Evolutionary conservation across 2,888 invertebrate genomes (phyloP), one percentile per base, ranked within the genome.

Genomic region (Drosophila subsilvestris): DNA sequence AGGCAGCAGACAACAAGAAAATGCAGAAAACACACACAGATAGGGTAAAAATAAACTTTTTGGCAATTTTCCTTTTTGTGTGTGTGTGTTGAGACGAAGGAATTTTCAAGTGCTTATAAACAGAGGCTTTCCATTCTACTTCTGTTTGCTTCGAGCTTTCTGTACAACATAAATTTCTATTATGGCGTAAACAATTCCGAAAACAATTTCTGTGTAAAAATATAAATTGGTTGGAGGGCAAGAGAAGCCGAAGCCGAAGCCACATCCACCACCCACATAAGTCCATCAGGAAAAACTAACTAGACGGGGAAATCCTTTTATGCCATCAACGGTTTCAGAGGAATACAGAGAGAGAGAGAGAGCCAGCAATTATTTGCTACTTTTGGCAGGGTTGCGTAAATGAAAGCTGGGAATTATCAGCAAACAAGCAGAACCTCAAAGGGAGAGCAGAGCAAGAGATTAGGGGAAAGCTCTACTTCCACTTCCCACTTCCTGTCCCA

Each of bases 351-450:
- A 65, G 22, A 3, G 63, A 2, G 18, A 18, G 44, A 44, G 44
- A 18, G 63, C 66, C 76, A 81, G 81, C 80, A 88, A 87, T 87
- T 87, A 87, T 86, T 88, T 87, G 78, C 85, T 88, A 83, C 85
- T 87, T 83, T 85, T 67, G 72, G 67, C 70, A 49, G 62, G 73
- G 71, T 76, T 80, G 78, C 86, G 85, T 78, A 85, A 86, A 88
- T 86, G 78, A 83, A 88, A 86, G 80, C 79, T 72, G 66, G 68
- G 76, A 54, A 78, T 76, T 74, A 74, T 74, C 65, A 54, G 73
- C 74, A 74, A 70, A 73, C 68, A 67, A 56, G 63, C 48, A 70
- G 47, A 49, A 63, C 42, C 50, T 27, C 68, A 45, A 44, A 18
- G 50, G 25, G 29, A 18, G 44, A 44, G 22, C 22, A 22, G 6